Percentiles rank a stretch among this genome's conserved stretches.
Evolutionary conservation across 2,113 vertebrate species (phyloP).

Genomic region (Struthidea cinerea): DNA sequence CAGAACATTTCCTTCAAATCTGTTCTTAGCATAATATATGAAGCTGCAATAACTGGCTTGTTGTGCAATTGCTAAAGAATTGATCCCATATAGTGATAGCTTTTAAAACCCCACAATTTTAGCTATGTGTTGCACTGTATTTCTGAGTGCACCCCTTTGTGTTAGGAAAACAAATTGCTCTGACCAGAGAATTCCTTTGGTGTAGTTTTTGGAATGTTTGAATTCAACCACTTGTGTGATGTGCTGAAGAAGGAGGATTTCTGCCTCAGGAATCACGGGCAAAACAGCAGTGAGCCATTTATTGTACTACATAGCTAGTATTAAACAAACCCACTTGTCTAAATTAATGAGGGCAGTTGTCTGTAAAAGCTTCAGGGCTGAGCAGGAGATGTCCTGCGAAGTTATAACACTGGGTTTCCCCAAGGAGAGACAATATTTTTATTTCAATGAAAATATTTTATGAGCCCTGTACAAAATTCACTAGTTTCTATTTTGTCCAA

Average conservation of each 20-base stretch:
- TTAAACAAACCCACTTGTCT: neutral
- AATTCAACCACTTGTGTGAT: neutral
- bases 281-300: neutral
- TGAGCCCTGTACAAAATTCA: neutral
- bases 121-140: neutral
- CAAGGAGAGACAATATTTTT: neutral
- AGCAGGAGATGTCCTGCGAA: neutral
- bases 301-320: neutral
- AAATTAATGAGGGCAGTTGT: neutral
- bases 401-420: neutral
- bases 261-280: neutral
- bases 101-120: neutral
- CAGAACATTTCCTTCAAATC: neutral
- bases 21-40: neutral
- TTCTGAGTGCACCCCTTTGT: neutral
- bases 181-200: neutral
- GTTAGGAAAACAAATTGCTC: neutral
- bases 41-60: neutral
- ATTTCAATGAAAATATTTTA: neutral
- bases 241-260: neutral
- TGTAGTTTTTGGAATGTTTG: neutral
- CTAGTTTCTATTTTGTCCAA: neutral
- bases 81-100: neutral
- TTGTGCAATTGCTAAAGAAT: neutral
- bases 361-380: neutral